Base-by-base conservation (phyloP, 2,113 vertebrate species). In the Heterotilapia buettikoferi region DNA sequence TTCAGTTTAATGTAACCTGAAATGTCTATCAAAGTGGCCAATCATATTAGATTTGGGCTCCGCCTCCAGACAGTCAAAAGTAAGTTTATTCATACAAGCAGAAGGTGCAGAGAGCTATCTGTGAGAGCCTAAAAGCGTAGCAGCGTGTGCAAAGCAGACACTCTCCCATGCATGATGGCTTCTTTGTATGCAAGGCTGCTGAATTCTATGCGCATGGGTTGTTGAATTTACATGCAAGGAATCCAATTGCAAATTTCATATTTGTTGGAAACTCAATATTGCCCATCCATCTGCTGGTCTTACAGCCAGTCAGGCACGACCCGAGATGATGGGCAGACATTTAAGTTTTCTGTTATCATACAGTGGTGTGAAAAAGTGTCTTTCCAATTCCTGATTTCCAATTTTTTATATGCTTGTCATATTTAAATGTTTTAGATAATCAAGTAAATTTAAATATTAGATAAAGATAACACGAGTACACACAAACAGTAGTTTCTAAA, bases 321-420 rank as follows among this genome's bases (percentile, higher is more conserved):
- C 61, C 18, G 36, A 68, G 80, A 73, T 40, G 52, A 68, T 79
- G 68, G 40, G 50, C 82, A 89, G 78, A 82, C 10, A 68, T 83
- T 83, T 92, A 81, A 73, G 59, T 82, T 93, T 91, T 82, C 88
- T 21, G 52, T 66, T 18, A 57, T 68, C 52, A 92, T 86, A 89
- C 31, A 66, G 31, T 7, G 61, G 18, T 36, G 61, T n/a, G 61
- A 66, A 66, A 66, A 66, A 7, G 31, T 12, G 9, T 66, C 18
- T 66, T 66, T 36, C 9, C 31, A 63, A 36, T n/a, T 63, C 18
- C 9, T 63, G 59, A 66, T 36, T 63, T 36, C 31, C 9, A 36
- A 12, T 36, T n/a, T 36, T 36, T n/a, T 36, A 66, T 19, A n/a
- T 66, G 18, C 61, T 66, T 66, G 31, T 36, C 6, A 66, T 36